Conservation (phyloP, 2,113 vertebrate species). For the Apodemus sylvaticus region DNA sequence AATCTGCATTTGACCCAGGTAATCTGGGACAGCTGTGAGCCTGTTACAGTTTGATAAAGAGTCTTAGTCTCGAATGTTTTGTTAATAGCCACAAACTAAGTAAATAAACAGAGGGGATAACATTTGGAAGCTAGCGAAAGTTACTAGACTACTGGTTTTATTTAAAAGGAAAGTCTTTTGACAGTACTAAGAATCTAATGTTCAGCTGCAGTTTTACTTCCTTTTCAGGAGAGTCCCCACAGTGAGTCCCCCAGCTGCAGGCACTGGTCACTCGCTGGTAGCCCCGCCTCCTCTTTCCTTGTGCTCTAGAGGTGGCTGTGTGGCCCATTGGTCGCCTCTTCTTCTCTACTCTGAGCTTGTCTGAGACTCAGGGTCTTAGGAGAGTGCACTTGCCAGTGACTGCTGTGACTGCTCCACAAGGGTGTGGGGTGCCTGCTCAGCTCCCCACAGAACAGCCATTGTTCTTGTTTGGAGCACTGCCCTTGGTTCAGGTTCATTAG, state of each 20-base stretch:
- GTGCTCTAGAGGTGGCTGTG: neutral
- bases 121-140: neutral
- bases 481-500: constrained; percentile 10
- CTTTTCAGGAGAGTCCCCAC: neutral
- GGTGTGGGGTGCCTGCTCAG: neutral
- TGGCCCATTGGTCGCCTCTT: neutral
- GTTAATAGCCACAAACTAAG: neutral
- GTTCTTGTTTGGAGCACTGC: constrained; percentile 39
- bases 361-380: neutral
- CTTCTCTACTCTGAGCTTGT: neutral
- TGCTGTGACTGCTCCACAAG: neutral
- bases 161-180: constrained; percentile 20
- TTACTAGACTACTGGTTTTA: neutral
- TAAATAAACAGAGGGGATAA: neutral
- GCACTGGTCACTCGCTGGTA: neutral
- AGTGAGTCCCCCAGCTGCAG: neutral
- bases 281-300: neutral
- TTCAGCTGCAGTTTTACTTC: neutral
- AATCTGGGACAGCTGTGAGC: accelerated
- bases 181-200: neutral
- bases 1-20: neutral
- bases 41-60: neutral
- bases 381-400: neutral
- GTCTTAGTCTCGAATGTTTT: neutral
- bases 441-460: constrained; percentile 24